These are phyloP conservation scores for Apteryx mantelli DNA, from an alignment of 2,113 vertebrate species.

Conservation along the genomic window DNA sequence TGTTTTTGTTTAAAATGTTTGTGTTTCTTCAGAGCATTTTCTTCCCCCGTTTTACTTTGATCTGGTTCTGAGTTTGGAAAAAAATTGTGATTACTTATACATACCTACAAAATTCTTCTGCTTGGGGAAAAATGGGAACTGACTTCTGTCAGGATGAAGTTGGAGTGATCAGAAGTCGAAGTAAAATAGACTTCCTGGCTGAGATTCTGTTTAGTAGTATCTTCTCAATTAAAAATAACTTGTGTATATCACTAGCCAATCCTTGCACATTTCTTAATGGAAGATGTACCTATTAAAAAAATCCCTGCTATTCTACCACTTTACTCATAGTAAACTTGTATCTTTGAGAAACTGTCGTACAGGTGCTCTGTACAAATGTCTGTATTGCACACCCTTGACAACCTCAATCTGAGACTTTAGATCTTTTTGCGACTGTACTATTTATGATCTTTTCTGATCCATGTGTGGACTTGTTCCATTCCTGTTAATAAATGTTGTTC, in stretches of 20 bases:
- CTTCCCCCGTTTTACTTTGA: conserved; percentile 43
- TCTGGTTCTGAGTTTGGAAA: conserved; percentile 47
- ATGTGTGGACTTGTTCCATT: conserved; percentile 74
- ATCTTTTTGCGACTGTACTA: conserved; percentile 66
- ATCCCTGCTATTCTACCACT: not conserved
- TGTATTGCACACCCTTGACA: not conserved
- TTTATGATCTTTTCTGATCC: conserved; percentile 61
- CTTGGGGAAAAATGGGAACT: conserved; percentile 63
- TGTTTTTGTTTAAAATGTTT: conserved; percentile 76
- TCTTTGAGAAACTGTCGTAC: conserved; percentile 8
- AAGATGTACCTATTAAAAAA: not conserved
- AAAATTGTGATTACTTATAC: not conserved
- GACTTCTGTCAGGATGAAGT: conserved; percentile 64
- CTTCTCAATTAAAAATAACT: conserved; percentile 2
- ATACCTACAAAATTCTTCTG: conserved; percentile 37
- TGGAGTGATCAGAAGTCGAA: conserved; percentile 62
- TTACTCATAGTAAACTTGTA: conserved; percentile 27
- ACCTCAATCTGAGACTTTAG: conserved; percentile 35
- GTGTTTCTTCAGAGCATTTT: conserved; percentile 66
- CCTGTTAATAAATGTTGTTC: conserved; percentile 85
- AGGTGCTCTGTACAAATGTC: conserved; percentile 33
- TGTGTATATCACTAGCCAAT: not conserved
- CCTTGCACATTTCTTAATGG: conserved; percentile 6
- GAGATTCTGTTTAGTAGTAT: conserved; percentile 30
- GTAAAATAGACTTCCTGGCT: conserved; percentile 67